A percentile compares a stretch with the other conserved stretches of the same genome.
phyloP scores from a whole-genome alignment of 2,113 vertebrate genomes.

The Melospiza georgiana region DNA sequence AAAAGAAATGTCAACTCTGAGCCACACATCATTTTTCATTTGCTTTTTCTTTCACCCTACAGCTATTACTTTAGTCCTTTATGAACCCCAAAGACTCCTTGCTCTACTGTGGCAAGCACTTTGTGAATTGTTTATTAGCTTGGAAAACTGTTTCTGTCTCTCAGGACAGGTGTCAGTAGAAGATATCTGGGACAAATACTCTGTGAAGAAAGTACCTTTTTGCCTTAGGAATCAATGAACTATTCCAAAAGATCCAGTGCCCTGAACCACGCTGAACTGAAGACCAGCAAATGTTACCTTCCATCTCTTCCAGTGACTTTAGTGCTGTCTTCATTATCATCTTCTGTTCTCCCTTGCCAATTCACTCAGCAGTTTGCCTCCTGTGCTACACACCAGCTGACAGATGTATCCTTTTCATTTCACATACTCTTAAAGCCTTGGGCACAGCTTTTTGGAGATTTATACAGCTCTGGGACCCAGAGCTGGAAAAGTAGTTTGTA shows the following conservation, averaged over 20 bases:
- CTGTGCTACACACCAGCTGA: slow-evolving; percentile 23
- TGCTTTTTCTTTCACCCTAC: not conserved
- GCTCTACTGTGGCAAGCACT: slow-evolving; percentile 4
- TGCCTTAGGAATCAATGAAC: not conserved
- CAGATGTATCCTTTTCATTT: slow-evolving; percentile 61
- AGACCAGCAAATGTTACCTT: slow-evolving; percentile 35
- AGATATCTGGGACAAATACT: not conserved
- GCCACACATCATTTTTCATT: not conserved
- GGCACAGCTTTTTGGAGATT: slow-evolving; percentile 50
- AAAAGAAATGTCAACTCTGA: not conserved
- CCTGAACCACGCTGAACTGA: slow-evolving; percentile 15
- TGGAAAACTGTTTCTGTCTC: slow-evolving; percentile 27
- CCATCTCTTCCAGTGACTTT: slow-evolving; percentile 42
- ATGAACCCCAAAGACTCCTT: slow-evolving; percentile 9
- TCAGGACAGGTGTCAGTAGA: not conserved
- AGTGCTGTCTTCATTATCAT: slow-evolving; percentile 44
- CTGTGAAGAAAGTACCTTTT: slow-evolving; percentile 19
- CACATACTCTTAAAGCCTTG: slow-evolving; percentile 53
- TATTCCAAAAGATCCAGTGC: not conserved
- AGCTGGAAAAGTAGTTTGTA: slow-evolving; percentile 57
- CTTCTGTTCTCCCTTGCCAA: slow-evolving; percentile 19
- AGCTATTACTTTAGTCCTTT: slow-evolving; percentile 4
- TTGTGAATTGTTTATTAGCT: slow-evolving; percentile 42
- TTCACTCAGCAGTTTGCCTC: slow-evolving; percentile 50
- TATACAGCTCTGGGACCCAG: slow-evolving; percentile 30